A percentile compares a stretch with the other conserved stretches of the same genome.
Evolutionary conservation across 2,113 vertebrate species (phyloP).

Genomic region (Harpagus bidentatus): DNA sequence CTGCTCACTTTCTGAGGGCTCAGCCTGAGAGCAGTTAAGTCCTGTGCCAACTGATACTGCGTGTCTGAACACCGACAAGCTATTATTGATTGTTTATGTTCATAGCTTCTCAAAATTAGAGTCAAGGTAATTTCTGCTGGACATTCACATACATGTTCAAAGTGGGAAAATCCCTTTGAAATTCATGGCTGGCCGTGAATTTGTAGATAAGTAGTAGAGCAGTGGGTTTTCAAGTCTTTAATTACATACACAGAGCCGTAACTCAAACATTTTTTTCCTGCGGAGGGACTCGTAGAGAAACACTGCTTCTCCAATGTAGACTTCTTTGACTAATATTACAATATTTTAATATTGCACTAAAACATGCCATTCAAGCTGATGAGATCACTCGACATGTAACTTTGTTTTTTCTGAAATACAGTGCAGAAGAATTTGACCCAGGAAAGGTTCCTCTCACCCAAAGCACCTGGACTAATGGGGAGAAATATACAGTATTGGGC

Average conservation of each 20-base stretch:
- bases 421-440: neutral
- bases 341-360: neutral
- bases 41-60: neutral
- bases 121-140: neutral
- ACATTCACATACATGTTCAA: neutral
- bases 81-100: neutral
- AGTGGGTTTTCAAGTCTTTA: neutral
- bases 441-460: neutral
- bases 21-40: neutral
- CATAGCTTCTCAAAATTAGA: neutral
- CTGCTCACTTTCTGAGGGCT: neutral
- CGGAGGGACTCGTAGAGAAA: neutral
- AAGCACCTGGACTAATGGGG: neutral
- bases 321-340: neutral
- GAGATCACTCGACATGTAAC: neutral
- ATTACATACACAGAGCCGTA: neutral
- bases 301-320: neutral
- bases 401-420: neutral
- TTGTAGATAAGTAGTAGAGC: neutral
- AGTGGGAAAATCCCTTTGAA: neutral
- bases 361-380: neutral
- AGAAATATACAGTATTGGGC: neutral
- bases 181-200: neutral
- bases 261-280: neutral
- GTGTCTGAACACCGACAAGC: rapidly evolving